Base-by-base conservation (phyloP, 2,797 vertebrate species). In the Anas acuta region DNA sequence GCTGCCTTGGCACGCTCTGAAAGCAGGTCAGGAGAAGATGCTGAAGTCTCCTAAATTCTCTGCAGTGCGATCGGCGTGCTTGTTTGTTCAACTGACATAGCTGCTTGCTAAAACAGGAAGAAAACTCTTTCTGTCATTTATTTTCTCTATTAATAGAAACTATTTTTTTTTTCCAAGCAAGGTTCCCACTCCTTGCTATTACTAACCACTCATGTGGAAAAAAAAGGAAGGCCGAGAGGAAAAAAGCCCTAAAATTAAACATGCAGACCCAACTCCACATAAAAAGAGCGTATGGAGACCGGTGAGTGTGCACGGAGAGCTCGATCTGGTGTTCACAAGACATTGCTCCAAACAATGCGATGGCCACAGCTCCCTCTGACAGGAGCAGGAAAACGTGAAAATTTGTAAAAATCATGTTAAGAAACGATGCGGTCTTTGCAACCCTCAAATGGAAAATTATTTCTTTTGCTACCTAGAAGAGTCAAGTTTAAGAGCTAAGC, bases 361-460 rank as follows among this genome's bases (percentile, higher is more conserved):
- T 30, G n/a, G 71, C 89, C 67, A 47, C 18, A 72, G 57, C 87
- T 95, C 47, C 69, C 76, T 65, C 64, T 43, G 51, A 81, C 43
- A 93, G 16, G 71, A 84, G 85, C 13, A 73, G 73, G 85, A 86
- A 79, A 93, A 86, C 1, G 4, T 76, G 85, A 93, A 78, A 93
- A 90, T 82, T 62, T 89, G 2, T 51, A 91, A 74, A 64, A 77
- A 84, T 39, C 21, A 32, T 25, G 86, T 18, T 37, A 72, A 54
- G 19, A 77, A 85, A 28, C 22, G 28, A 74, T 35, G 72, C 11
- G 9, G 17, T 7, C 37, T 84, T 89, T 41, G 57, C 54, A n/a
- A 56, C 62, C 84, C 77, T 45, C 70, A 62, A 78, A 66, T 21
- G 4, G 74, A 69, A 45, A 84, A 74, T 75, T 66, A 51, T 65